These are phyloP conservation scores for Ephialtes manifestator DNA, from an alignment of 2,888 invertebrate genomes.

Conservation along the genomic window DNA sequence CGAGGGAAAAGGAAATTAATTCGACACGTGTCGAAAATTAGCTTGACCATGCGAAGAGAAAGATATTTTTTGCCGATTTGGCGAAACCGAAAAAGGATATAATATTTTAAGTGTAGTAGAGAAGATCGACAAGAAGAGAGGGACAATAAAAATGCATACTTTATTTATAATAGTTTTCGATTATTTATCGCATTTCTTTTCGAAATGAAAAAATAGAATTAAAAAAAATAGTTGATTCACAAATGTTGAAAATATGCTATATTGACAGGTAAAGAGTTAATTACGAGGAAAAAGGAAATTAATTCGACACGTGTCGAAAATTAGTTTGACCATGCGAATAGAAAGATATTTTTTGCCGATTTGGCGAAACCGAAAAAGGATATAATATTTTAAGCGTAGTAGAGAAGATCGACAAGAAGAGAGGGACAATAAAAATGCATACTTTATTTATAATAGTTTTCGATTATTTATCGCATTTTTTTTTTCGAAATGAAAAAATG, in stretches of 20 bases:
- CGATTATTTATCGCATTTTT: no score
- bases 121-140: constrained; percentile 37
- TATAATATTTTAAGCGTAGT: background rate
- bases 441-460: no score
- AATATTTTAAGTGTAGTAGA: background rate
- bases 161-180: background rate
- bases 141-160: background rate
- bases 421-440: no score
- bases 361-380: background rate
- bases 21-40: background rate
- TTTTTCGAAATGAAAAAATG: no score
- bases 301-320: no score
- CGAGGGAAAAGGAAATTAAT: background rate
- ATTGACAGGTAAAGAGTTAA: no score
- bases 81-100: constrained; percentile 5
- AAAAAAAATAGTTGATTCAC: no score
- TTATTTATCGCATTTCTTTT: background rate
- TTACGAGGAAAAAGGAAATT: no score
- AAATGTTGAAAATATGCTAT: no score
- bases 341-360: no score
- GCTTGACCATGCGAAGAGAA: background rate
- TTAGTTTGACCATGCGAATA: background rate
- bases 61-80: background rate
- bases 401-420: constrained; percentile 26
- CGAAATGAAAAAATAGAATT: no score